Conservation (phyloP, 2,888 invertebrate species). For the Mythimna albipuncta region DNA sequence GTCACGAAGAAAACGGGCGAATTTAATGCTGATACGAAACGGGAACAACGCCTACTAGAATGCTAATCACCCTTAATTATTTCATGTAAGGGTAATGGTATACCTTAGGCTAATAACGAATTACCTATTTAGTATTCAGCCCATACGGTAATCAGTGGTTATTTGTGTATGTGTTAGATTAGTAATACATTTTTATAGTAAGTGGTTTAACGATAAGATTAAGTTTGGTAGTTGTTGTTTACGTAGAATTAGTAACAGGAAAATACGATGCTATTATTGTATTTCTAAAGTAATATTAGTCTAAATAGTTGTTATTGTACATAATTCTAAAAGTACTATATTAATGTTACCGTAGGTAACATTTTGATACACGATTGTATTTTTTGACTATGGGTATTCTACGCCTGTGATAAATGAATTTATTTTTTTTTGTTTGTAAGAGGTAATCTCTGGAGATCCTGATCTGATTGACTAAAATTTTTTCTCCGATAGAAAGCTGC, state of each 20-base stretch:
- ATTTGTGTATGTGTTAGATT: slow-evolving; percentile 47
- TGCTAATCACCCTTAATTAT: slow-evolving; percentile 66
- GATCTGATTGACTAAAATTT: too few species aligned
- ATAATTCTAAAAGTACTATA: neutral
- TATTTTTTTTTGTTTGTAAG: too few species aligned
- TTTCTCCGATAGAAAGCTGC: too few species aligned
- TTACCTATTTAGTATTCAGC: slow-evolving; percentile 41
- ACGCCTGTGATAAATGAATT: too few species aligned
- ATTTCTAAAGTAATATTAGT: slow-evolving; percentile 7
- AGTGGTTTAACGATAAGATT: slow-evolving; percentile 46
- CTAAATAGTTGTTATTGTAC: slow-evolving; percentile 7
- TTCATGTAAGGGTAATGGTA: slow-evolving; percentile 49
- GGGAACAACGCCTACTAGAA: slow-evolving; percentile 53
- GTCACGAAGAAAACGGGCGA: slow-evolving; percentile 41
- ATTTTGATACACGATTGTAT: too few species aligned
- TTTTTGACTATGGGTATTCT: too few species aligned
- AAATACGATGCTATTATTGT: slow-evolving; percentile 31
- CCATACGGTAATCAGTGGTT: slow-evolving; percentile 42
- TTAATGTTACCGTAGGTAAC: too few species aligned
- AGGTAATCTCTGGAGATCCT: too few species aligned
- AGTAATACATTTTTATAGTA: slow-evolving; percentile 29
- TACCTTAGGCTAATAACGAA: slow-evolving; percentile 55
- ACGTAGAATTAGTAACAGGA: slow-evolving; percentile 29
- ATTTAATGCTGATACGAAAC: slow-evolving; percentile 41
- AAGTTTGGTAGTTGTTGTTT: slow-evolving; percentile 10